Percentiles rank a stretch among this genome's conserved stretches.
Conservation (phyloP, 2,797 vertebrate genomes). For the Acomys russatus region DNA sequence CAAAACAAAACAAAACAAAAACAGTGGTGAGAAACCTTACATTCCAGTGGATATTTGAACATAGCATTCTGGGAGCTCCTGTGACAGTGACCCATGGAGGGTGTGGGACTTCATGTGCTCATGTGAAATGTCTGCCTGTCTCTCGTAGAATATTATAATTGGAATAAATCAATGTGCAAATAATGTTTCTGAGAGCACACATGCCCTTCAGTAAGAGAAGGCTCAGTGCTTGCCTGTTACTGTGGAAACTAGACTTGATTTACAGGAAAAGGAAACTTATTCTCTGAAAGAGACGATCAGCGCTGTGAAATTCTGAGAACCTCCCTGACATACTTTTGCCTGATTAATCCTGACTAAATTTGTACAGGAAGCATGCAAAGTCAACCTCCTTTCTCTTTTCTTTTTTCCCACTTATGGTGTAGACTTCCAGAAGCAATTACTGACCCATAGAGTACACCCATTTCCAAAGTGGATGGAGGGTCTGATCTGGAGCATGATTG, state of each 20-base stretch:
- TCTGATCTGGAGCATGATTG: not conserved
- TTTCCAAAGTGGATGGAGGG: not conserved
- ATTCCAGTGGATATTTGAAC: not conserved
- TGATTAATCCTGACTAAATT: not conserved
- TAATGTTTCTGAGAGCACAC: not conserved
- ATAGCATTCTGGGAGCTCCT: not conserved
- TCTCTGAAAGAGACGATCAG: too few relatives aligned
- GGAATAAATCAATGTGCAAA: not conserved
- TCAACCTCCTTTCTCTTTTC: not conserved
- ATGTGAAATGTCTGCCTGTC: not conserved
- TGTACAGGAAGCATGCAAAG: fast-evolving
- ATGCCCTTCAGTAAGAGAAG: not conserved
- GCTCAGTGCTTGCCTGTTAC: not conserved
- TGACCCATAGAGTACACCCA: not conserved
- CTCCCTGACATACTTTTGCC: fast-evolving
- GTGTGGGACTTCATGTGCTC: not conserved
- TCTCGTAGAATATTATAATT: fast-evolving
- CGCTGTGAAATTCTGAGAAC: not conserved
- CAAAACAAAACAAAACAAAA: too few relatives aligned
- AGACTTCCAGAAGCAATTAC: not conserved
- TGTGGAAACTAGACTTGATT: not conserved
- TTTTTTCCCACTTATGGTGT: not conserved
- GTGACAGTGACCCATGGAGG: too few relatives aligned
- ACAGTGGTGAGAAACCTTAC: not conserved
- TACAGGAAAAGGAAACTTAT: not conserved